Evolutionary conservation across 2,888 invertebrate genomes (phyloP).

Genomic region (Rotaria socialis): DNA sequence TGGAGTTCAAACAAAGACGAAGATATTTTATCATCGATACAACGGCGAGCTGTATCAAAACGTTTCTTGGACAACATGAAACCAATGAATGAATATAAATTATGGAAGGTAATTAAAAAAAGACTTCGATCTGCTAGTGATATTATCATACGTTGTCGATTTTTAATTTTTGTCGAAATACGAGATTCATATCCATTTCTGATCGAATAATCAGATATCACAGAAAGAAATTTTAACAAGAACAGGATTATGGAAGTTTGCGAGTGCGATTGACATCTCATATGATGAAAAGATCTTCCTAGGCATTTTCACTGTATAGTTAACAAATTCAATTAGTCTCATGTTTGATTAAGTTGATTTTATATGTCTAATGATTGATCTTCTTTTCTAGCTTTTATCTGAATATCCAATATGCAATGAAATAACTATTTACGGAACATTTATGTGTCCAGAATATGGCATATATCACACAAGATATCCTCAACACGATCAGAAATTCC

Average conservation of each 20-base stretch:
- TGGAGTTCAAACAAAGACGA: not conserved
- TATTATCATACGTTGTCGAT: too few species aligned
- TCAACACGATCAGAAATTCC: not conserved
- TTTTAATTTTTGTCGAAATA: too few species aligned
- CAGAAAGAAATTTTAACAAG: too few species aligned
- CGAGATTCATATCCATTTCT: too few species aligned
- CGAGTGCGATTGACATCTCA: too few species aligned
- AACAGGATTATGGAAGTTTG: too few species aligned
- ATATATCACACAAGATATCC: conserved; percentile 31
- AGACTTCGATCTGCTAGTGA: too few species aligned
- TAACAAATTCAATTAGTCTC: too few species aligned
- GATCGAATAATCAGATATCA: too few species aligned
- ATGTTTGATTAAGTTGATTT: too few species aligned
- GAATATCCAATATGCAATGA: conserved; percentile 27
- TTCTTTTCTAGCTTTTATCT: not conserved
- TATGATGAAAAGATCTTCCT: too few species aligned
- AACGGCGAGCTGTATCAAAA: not conserved
- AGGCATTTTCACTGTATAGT: too few species aligned
- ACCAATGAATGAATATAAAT: not conserved
- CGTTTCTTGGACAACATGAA: not conserved
- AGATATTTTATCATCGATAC: not conserved
- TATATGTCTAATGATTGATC: not conserved
- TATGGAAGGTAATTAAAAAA: not conserved
- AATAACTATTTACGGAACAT: conserved; percentile 24
- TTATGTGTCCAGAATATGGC: conserved; percentile 20